Evolutionary conservation across 2,113 vertebrate species (phyloP), one percentile per base, ranked within the genome.

Genomic region (Ciconia boyciana): DNA sequence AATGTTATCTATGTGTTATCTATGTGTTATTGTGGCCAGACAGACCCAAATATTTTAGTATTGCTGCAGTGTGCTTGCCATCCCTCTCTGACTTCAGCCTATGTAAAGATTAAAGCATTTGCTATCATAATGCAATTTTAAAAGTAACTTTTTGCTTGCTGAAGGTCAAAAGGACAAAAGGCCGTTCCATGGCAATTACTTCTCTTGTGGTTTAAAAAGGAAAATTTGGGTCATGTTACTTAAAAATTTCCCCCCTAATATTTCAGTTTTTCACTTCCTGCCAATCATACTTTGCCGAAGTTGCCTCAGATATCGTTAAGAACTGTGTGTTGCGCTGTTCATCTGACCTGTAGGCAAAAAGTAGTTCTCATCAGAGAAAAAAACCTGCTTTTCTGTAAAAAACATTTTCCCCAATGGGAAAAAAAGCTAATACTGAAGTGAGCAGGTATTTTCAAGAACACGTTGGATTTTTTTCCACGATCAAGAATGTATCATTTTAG

Each of bases 1-100:
- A 71, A 66, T 83, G 31, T 80, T 94, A 90, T 74, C 84, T 88
- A 20, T 83, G 39, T 39, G 39, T 39, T 39, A 39, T 39, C 39
- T 39, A 77, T 54, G 39, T 79, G 52, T 66, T 91, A 88, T 31
- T 89, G 74, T 85, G 85, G 84, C 89, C 51, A 89, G 36, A 18
- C 58, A 83, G 75, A 79, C 70, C 68, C 75, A 93, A 95, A 95
- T 77, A 87, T 85, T 97, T 96, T 68, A 90, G 48, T 48, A 86
- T 31, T 88, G 78, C 71, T 13, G 8, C 54, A 68, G 61, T 31
- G 22, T 49, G 41, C 52, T 74, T 87, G 36, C 65, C 66, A 76
- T 51, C 51, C 52, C 66, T 64, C 54, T 79, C 68, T 52, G 64
- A 90, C 93, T 95, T 77, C 88, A 94, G 44, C 52, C 74, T 92